Base-by-base conservation (phyloP, 2,888 invertebrate species). In the Cacoxenus indagator region DNA sequence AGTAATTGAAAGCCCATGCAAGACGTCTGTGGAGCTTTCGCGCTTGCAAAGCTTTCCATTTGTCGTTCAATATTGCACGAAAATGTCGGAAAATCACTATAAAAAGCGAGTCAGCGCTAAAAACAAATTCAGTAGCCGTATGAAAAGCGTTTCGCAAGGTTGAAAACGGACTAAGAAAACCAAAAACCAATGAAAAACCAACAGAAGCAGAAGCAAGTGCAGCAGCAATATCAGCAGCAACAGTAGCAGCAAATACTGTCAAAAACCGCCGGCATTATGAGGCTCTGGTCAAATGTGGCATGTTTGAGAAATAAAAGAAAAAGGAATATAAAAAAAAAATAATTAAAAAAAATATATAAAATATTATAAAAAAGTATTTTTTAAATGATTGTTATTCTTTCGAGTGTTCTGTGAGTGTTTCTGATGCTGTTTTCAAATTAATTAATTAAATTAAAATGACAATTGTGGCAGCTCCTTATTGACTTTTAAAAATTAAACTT, bases 61-160 rank as follows among this genome's bases (percentile, higher is more conserved):
- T 43, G 24, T 11, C 65, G 4, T 76, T 80, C 77, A 73, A 80
- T 73, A 82, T 71, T 83, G 43, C 67, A 83, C 81, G 78, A 77
- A 78, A 68, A 65, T 65, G 45, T 61, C 51, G 71, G 77, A 73
- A 74, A 76, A 72, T 54, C 74, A 70, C 64, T 76, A 83, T 82
- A 83, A 76, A 82, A 78, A 75, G 73, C 65, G 61, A 29, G 45
- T 72, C 64, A 67, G 17, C 61, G 70, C 65, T 73, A 76, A 80
- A 78, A 78, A 70, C 67, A 73, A 76, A 76, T 70, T 77, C 75
- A 84, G 84, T 84, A 81, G 77, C 83, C 80, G 78, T 74, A 77
- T 76, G 67, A 78, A 73, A 67, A 51, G 66, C 72, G 69, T 69
- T 61, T 48, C 45, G 62, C 55, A 70, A 59, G 67, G 70, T 73